Percentiles rank a stretch among this genome's conserved stretches.
Evolutionary conservation across 2,113 vertebrate species (phyloP).

Genomic region (Trachemys scripta): DNA sequence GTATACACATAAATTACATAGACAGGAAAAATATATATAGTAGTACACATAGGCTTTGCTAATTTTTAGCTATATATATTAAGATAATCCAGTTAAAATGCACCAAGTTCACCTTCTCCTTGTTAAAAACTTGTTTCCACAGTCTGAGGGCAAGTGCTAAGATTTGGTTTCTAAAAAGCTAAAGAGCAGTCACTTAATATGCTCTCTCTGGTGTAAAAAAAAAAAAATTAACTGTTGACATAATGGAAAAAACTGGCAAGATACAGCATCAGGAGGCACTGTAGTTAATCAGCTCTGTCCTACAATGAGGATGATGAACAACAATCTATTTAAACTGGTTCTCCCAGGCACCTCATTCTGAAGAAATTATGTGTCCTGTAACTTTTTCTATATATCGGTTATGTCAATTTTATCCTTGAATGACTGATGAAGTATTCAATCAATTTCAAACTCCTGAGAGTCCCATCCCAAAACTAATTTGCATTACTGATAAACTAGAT

Average conservation of each 20-base stretch:
- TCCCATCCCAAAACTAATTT: neutral
- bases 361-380: neutral
- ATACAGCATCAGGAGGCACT: neutral
- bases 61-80: no score
- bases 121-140: neutral
- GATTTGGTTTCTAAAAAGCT: neutral
- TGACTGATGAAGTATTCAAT: neutral
- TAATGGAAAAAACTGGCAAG: neutral
- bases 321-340: neutral
- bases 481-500: neutral
- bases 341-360: neutral
- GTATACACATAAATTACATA: no score
- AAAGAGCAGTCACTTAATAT: neutral
- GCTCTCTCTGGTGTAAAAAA: neutral
- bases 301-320: neutral
- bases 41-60: no score
- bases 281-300: neutral
- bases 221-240: neutral
- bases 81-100: no score
- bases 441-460: neutral
- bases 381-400: neutral
- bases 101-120: no score
- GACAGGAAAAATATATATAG: no score
- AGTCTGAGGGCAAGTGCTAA: neutral
- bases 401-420: neutral